Percentiles rank a stretch among this genome's conserved stretches.
Conservation (phyloP, 1,140 invertebrate genomes). For the Melitaea cinxia region DNA sequence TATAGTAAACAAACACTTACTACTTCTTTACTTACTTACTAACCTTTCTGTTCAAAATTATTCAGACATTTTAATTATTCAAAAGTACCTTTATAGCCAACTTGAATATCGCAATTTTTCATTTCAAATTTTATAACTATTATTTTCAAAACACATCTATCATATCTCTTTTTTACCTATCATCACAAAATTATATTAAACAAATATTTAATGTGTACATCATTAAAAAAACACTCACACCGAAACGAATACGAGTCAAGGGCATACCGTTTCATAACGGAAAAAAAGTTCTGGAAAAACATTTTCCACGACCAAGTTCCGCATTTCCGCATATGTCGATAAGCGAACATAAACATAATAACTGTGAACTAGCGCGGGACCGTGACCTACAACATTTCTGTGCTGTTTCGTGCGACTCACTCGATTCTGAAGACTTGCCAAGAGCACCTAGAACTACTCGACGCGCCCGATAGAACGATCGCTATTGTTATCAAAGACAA, state of each 20-base stretch:
- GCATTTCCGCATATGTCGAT: constrained; percentile 30
- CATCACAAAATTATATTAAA: too few species aligned
- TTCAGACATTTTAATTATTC: too few species aligned
- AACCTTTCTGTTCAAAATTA: too few species aligned
- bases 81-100: too few species aligned
- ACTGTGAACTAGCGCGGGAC: constrained; percentile 18
- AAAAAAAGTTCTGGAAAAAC: neutral
- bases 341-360: constrained; percentile 16
- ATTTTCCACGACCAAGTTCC: neutral
- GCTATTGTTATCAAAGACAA: constrained; percentile 41
- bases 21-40: too few species aligned
- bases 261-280: neutral
- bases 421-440: constrained; percentile 35
- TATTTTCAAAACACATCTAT: too few species aligned
- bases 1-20: too few species aligned
- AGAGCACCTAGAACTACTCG: constrained; percentile 32
- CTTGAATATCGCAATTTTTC: too few species aligned
- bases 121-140: too few species aligned
- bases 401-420: constrained; percentile 37
- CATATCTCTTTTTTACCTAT: too few species aligned
- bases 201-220: too few species aligned
- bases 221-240: too few species aligned
- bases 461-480: constrained; percentile 28
- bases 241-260: neutral
- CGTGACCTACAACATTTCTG: constrained; percentile 17